A percentile compares a stretch with the other conserved stretches of the same genome.
Conservation (phyloP, 2,797 vertebrate genomes). For the Sebastes minor region DNA sequence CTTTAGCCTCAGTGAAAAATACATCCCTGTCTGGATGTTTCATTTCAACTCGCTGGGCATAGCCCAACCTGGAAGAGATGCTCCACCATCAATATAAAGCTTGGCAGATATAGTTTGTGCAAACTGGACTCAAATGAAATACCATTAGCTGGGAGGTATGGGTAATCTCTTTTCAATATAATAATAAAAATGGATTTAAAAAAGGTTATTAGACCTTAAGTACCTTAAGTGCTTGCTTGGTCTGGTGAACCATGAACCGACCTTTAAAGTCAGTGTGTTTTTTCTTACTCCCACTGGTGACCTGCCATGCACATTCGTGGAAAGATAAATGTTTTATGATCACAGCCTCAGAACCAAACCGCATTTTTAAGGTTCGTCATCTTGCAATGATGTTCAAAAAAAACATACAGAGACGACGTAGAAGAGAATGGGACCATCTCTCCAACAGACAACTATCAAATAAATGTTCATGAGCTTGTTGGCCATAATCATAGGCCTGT, state of each 20-base stretch:
- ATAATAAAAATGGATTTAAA: background rate
- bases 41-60: conserved; percentile 19
- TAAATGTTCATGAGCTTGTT: background rate
- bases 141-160: background rate
- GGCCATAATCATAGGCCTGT: background rate
- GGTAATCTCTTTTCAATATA: conserved; percentile 1
- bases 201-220: background rate
- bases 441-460: background rate
- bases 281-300: background rate
- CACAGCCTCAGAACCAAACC: background rate
- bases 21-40: conserved; percentile 31
- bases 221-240: background rate
- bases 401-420: background rate
- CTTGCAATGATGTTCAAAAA: background rate
- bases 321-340: background rate
- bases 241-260: background rate
- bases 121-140: conserved; percentile 10
- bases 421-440: background rate
- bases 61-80: conserved; percentile 12
- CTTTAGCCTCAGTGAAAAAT: background rate
- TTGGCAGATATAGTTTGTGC: conserved; percentile 1
- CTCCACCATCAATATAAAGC: conserved; percentile 11
- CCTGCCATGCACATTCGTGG: background rate
- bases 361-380: background rate
- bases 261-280: background rate